These are phyloP conservation scores for Drosophila sturtevanti DNA, from an alignment of 1,140 invertebrate genomes.

Conservation along the genomic window DNA sequence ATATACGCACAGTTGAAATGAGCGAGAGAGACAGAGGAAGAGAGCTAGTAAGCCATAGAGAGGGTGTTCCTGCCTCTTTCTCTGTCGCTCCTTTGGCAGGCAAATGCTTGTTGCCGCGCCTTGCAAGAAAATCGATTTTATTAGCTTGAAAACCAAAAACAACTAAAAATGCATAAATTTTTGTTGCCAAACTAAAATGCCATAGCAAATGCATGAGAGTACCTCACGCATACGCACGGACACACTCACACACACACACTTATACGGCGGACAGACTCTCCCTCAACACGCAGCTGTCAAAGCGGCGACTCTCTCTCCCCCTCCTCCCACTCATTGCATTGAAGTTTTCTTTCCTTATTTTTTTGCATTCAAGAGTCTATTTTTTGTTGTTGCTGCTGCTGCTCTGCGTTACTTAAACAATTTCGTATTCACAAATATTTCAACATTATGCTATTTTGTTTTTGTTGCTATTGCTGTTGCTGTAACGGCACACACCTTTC, in stretches of 20 bases:
- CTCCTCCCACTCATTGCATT: conserved; percentile 44
- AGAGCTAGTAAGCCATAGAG: conserved; percentile 31
- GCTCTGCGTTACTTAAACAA: conserved; percentile 58
- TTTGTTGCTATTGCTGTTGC: conserved; percentile 23
- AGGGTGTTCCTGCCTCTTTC: conserved; percentile 39
- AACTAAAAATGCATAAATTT: conserved; percentile 69
- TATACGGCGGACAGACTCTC: conserved; percentile 8
- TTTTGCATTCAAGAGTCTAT: conserved; percentile 60
- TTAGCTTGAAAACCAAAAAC: conserved; percentile 35
- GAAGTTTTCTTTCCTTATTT: conserved; percentile 9
- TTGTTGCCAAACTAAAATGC: conserved; percentile 47
- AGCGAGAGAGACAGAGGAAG: conserved; percentile 25
- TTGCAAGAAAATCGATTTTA: conserved; percentile 77
- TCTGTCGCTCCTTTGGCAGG: conserved; percentile 46
- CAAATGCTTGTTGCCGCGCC: conserved; percentile 76
- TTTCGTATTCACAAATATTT: conserved; percentile 70
- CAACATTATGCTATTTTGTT: conserved; percentile 44
- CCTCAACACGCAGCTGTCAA: conserved; percentile 42
- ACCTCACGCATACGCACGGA: conserved; percentile 28
- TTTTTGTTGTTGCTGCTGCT: conserved; percentile 54
- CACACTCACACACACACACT: conserved; percentile 26
- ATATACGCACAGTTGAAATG: neutral
- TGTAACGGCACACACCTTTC: conserved; percentile 81
- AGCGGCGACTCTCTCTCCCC: conserved; percentile 22
- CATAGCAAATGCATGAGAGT: conserved; percentile 35